A percentile compares a stretch with the other conserved stretches of the same genome.
phyloP scores from a whole-genome alignment of 2,113 vertebrate species.

The Cryptomyrus ogoouensis region DNA sequence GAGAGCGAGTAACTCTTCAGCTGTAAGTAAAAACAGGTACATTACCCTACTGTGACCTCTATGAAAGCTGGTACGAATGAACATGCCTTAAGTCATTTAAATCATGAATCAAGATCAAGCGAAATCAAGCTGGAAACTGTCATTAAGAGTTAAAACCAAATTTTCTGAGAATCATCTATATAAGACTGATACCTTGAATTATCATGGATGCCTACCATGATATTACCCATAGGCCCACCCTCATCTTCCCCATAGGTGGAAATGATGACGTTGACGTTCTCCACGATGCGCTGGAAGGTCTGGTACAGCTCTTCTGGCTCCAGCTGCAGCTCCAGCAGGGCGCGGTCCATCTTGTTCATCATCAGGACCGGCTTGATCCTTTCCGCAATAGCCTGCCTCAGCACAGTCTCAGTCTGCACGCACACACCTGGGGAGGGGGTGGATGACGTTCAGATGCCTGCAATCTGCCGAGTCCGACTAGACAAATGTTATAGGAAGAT shows the following conservation, averaged over 20 bases:
- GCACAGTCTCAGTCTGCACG: conserved; percentile 90
- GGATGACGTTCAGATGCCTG: background rate
- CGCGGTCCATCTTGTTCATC: conserved; percentile 99
- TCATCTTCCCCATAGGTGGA: conserved; percentile 88
- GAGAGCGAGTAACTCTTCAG: background rate
- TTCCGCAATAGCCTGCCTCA: conserved; percentile 88
- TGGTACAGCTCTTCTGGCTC: conserved; percentile 83
- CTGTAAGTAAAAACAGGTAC: background rate
- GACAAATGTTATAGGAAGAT: background rate
- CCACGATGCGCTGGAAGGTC: conserved; percentile 94
- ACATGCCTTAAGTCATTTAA: background rate
- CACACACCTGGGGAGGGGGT: conserved; percentile 72
- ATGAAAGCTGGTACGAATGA: background rate
- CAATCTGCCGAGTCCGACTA: background rate
- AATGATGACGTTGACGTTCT: conserved; percentile 90
- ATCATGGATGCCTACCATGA: conserved; percentile 67
- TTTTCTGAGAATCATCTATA: background rate
- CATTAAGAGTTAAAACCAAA: background rate
- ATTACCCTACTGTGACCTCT: background rate
- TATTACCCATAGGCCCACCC: conserved; percentile 83
- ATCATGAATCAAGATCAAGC: background rate
- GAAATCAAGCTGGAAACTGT: background rate
- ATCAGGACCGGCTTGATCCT: conserved; percentile 93
- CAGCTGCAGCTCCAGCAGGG: conserved; percentile 88
- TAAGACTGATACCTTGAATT: background rate